Conservation (phyloP, 2,888 invertebrate genomes). For the Callimorpha dominula region DNA sequence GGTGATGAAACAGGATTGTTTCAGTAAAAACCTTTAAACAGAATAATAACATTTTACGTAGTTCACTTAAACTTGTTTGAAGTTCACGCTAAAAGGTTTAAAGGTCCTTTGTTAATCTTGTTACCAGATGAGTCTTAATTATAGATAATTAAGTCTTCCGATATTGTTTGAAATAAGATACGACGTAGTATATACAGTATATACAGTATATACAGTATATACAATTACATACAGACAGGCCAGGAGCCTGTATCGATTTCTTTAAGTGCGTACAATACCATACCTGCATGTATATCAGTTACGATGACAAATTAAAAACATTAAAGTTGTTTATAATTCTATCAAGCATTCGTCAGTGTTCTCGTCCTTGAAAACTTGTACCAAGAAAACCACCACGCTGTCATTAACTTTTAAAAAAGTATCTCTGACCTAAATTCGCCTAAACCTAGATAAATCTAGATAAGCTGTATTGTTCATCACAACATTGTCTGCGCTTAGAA, state of each 20-base stretch:
- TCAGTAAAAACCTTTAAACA: neutral
- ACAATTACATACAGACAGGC: neutral
- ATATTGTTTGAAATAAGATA: neutral
- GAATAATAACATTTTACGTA: constrained; percentile 1
- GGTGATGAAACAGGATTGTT: neutral
- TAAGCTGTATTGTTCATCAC: too few species aligned
- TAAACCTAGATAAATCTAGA: too few species aligned
- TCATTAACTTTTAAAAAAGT: too few species aligned
- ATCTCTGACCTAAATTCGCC: too few species aligned
- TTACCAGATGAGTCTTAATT: neutral
- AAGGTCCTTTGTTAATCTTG: constrained; percentile 10
- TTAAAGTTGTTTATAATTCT: too few species aligned
- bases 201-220: too few species aligned
- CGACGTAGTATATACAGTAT: neutral
- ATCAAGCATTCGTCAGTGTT: too few species aligned
- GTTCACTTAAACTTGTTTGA: neutral
- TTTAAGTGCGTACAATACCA: neutral
- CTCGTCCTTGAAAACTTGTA: too few species aligned
- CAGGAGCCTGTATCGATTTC: neutral
- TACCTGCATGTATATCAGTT: too few species aligned
- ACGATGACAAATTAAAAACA: neutral
- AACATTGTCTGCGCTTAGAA: too few species aligned
- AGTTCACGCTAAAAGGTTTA: constrained; percentile 3
- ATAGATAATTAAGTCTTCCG: neutral
- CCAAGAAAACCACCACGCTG: too few species aligned